Evolutionary conservation across 1,140 invertebrate species (phyloP).

Genomic region (Atta texana): DNA sequence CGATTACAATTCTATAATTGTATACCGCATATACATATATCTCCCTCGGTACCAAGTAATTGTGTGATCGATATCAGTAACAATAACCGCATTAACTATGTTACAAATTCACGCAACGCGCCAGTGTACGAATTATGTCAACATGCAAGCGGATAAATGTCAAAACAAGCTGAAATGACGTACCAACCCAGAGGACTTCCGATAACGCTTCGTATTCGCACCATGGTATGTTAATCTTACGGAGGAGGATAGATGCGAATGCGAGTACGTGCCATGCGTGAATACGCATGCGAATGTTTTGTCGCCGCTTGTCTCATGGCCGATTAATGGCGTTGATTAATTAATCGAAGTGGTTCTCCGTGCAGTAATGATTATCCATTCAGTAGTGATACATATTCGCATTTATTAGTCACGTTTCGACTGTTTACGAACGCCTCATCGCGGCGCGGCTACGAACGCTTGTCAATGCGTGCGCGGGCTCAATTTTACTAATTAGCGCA

Average conservation of each 20-base stretch:
- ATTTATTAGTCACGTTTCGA: slow-evolving; percentile 64
- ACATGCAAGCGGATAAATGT: slow-evolving; percentile 50
- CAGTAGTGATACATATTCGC: slow-evolving; percentile 66
- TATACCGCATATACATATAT: neutral
- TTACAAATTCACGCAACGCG: slow-evolving; percentile 46
- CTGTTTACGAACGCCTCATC: slow-evolving; percentile 72
- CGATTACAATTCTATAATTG: neutral
- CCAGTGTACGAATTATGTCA: slow-evolving; percentile 42
- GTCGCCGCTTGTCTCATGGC: neutral
- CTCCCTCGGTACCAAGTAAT: neutral
- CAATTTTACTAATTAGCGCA: slow-evolving; percentile 73
- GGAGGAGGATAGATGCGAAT: neutral
- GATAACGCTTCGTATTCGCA: neutral
- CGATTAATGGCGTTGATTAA: slow-evolving; percentile 63
- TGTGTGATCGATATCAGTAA: slow-evolving; percentile 45
- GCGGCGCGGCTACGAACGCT: slow-evolving; percentile 52
- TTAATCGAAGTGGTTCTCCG: slow-evolving; percentile 73
- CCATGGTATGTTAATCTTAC: slow-evolving; percentile 1
- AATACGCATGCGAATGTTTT: neutral
- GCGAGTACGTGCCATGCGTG: neutral
- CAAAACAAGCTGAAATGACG: slow-evolving; percentile 48
- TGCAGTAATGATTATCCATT: slow-evolving; percentile 79
- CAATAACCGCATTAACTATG: slow-evolving; percentile 54
- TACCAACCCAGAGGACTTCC: slow-evolving; percentile 18
- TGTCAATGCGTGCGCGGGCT: slow-evolving; percentile 40